A percentile compares a stretch with the other conserved stretches of the same genome.
phyloP scores from a whole-genome alignment of 2,113 vertebrate genomes.

The Puntigrus tetrazona region DNA sequence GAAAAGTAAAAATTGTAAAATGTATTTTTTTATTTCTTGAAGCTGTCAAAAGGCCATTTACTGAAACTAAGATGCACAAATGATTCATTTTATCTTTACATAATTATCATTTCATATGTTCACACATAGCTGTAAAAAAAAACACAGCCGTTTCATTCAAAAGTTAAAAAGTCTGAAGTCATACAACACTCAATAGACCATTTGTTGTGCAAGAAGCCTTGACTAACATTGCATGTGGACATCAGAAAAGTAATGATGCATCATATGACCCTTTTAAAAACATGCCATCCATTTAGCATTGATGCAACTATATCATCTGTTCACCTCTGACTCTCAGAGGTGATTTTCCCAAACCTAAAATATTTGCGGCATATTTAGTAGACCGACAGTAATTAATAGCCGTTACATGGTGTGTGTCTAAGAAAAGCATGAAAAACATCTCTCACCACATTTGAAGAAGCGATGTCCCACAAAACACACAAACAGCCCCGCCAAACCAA shows the following conservation, averaged over 20 bases:
- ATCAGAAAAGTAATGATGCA: not conserved
- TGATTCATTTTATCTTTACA: not conserved
- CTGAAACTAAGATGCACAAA: not conserved
- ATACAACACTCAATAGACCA: not conserved
- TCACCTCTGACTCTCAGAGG: not conserved
- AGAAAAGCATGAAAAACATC: not conserved
- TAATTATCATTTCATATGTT: not conserved
- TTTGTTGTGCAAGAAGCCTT: not conserved
- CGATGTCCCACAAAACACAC: constrained; percentile 91
- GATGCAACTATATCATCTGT: not conserved
- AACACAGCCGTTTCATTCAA: not conserved
- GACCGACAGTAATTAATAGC: not conserved
- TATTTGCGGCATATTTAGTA: not conserved
- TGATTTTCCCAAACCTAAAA: not conserved
- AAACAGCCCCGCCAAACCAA: constrained; percentile 85
- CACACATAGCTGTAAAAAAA: not conserved
- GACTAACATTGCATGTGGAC: not conserved
- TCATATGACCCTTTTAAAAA: not conserved
- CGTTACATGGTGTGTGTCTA: not conserved
- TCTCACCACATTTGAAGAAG: constrained; percentile 93
- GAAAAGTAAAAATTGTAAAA: not conserved
- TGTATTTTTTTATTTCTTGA: rapidly evolving
- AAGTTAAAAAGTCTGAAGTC: not conserved
- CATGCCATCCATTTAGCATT: not conserved
- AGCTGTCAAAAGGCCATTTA: not conserved